These are phyloP conservation scores for Catocala sponsa DNA, from an alignment of 2,888 invertebrate genomes.

Conservation along the genomic window DNA sequence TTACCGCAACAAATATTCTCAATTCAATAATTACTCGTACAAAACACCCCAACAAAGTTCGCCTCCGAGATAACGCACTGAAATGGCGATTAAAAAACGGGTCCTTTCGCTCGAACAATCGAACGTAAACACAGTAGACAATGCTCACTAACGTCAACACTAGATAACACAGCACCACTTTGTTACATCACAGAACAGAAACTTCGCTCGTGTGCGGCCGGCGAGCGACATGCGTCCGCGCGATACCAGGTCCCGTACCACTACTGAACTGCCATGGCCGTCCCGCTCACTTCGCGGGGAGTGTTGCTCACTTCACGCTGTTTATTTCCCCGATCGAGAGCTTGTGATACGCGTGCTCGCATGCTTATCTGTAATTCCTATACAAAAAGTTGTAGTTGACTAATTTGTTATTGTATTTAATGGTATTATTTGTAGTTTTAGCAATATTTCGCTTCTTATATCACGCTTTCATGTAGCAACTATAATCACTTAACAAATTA, in stretches of 20 bases:
- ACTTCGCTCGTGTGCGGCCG: slow-evolving; percentile 54
- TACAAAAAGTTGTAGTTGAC: neutral
- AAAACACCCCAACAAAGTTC: slow-evolving; percentile 5
- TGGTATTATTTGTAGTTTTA: no score
- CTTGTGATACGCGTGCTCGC: neutral
- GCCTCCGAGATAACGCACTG: slow-evolving; percentile 25
- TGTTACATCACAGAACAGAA: slow-evolving; percentile 64
- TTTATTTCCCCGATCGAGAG: slow-evolving; percentile 23
- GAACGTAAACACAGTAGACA: slow-evolving; percentile 73
- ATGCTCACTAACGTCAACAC: slow-evolving; percentile 61
- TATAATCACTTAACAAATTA: no score
- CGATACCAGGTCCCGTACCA: slow-evolving; percentile 46
- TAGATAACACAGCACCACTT: slow-evolving; percentile 56
- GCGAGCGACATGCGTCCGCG: slow-evolving; percentile 46
- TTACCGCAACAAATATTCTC: neutral
- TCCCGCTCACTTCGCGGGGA: slow-evolving; percentile 74
- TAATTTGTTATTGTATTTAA: neutral
- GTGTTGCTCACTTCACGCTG: slow-evolving; percentile 62
- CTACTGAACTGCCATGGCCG: slow-evolving; percentile 71
- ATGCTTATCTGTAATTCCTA: neutral
- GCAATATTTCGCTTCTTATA: no score
- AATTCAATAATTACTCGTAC: neutral
- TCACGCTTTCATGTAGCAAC: no score
- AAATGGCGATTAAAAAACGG: slow-evolving; percentile 33
- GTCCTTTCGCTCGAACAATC: slow-evolving; percentile 51